Conservation (phyloP, 2,797 vertebrate genomes). For the Urocyon cinereoargenteus region DNA sequence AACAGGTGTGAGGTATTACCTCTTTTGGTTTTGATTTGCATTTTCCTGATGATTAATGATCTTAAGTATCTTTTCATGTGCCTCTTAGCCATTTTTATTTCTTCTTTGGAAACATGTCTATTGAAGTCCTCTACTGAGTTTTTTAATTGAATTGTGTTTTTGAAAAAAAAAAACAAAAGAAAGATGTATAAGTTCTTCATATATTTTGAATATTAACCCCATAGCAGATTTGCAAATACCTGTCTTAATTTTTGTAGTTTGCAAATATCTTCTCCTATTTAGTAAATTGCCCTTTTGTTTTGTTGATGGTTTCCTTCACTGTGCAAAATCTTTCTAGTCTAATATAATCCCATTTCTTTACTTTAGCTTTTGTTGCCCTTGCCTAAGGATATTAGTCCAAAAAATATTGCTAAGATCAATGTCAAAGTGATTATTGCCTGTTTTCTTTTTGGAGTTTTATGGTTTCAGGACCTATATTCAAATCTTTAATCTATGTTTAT, state of each 20-base stretch:
- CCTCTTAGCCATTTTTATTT: background rate
- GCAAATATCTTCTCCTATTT: background rate
- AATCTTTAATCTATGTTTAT: background rate
- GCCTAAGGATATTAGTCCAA: background rate
- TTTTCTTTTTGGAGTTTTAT: background rate
- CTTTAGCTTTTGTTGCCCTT: background rate
- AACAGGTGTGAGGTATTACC: background rate
- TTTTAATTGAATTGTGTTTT: background rate
- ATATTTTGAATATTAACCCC: background rate
- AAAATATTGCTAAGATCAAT: background rate
- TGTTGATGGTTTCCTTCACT: background rate
- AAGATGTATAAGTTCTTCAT: background rate
- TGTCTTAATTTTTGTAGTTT: background rate
- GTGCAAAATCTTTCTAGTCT: background rate
- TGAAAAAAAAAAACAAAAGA: background rate
- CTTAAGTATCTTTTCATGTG: background rate
- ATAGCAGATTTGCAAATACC: background rate
- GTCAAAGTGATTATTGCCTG: background rate
- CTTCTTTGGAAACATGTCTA: background rate
- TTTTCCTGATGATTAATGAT: background rate
- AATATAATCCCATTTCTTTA: background rate
- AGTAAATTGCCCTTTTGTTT: background rate
- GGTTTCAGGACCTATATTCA: background rate
- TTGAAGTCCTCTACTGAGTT: background rate
- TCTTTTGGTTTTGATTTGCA: background rate